Evolutionary conservation across 1,140 invertebrate species (phyloP).

Genomic region (Akabosia matsudoensis): DNA sequence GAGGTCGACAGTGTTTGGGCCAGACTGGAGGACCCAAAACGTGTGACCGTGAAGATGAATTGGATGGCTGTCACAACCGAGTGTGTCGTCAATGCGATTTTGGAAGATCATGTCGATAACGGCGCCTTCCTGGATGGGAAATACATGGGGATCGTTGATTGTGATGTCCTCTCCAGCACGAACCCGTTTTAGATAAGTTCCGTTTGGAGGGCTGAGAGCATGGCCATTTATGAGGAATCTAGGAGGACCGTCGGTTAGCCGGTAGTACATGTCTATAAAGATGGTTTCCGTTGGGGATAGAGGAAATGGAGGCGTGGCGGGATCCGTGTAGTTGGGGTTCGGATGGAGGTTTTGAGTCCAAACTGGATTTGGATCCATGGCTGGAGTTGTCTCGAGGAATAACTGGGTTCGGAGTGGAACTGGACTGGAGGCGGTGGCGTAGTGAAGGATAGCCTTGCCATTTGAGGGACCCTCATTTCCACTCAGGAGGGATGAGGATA

Average conservation of each 20-base stretch:
- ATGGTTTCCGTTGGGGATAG: background rate
- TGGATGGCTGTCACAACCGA: conserved; percentile 17
- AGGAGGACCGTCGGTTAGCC: background rate
- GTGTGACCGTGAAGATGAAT: conserved; percentile 38
- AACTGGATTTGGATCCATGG: background rate
- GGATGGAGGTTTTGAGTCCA: background rate
- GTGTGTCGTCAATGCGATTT: background rate
- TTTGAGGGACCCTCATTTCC: conserved; percentile 30
- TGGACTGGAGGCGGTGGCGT: conserved; percentile 15
- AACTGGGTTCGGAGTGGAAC: background rate
- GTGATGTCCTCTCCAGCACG: background rate
- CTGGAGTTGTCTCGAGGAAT: background rate
- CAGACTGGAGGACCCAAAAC: background rate
- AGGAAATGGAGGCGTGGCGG: background rate
- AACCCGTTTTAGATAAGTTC: background rate
- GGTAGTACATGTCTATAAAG: background rate
- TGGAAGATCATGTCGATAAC: conserved; percentile 29
- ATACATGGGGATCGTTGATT: background rate
- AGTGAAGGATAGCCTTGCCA: conserved; percentile 37
- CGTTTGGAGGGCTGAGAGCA: background rate
- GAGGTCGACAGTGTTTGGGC: conserved; percentile 24
- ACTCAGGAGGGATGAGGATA: background rate
- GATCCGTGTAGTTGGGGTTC: background rate
- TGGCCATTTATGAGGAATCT: conserved; percentile 22
- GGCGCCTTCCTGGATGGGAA: conserved; percentile 4